Conservation (phyloP, 2,113 vertebrate species). For the Otis tarda region DNA sequence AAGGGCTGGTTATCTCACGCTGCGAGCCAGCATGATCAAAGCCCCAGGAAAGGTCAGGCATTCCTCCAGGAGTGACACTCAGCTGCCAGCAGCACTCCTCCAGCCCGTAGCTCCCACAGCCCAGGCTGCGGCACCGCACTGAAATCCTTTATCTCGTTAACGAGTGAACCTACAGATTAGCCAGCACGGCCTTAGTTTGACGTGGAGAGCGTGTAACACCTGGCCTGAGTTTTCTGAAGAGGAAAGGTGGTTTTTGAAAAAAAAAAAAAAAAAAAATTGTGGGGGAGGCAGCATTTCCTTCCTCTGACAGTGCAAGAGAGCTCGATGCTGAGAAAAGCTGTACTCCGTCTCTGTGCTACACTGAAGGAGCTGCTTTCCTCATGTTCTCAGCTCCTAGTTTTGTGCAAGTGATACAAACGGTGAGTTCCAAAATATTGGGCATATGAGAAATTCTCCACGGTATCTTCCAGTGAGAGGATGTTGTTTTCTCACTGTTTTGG, state of each 20-base stretch:
- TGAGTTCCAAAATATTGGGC: not conserved
- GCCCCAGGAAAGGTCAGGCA: conserved; percentile 73
- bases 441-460: not conserved
- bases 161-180: conserved; percentile 58
- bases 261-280: not conserved
- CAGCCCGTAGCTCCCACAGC: conserved; percentile 36
- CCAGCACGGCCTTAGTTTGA: conserved; percentile 2
- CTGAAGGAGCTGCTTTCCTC: not conserved
- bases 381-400: not conserved
- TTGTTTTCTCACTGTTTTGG: not conserved
- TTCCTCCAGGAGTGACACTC: conserved; percentile 60
- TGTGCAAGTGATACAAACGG: not conserved
- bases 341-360: not conserved
- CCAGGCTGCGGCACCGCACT: not conserved
- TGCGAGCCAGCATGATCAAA: conserved; percentile 73
- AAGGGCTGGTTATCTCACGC: conserved; percentile 63
- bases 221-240: conserved; percentile 36
- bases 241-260: not conserved
- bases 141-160: conserved; percentile 50
- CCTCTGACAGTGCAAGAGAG: not conserved
- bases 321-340: not conserved
- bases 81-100: conserved; percentile 38
- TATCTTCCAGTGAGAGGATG: not conserved
- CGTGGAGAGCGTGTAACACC: not conserved
- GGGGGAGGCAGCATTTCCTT: conserved; percentile 48